phyloP scores from a whole-genome alignment of 2,888 invertebrate species.

The Eurytoma adleriae region DNA sequence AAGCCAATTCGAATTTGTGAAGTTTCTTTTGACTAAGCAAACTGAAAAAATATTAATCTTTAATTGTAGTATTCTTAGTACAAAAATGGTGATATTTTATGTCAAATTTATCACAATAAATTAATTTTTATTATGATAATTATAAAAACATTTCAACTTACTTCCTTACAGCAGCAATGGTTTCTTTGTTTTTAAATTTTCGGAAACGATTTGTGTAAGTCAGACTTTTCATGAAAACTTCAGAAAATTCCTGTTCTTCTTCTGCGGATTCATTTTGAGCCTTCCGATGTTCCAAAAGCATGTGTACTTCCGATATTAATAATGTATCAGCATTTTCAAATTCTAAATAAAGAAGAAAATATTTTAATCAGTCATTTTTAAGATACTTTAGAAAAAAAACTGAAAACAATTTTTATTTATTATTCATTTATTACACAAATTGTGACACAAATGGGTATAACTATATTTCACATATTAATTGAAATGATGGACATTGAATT shows the following conservation, averaged over 20 bases:
- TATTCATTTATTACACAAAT: too few relatives aligned
- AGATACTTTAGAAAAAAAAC: too few relatives aligned
- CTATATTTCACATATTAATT: too few relatives aligned
- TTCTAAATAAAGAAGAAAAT: slow-evolving; percentile 80
- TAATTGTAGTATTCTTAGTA: background rate
- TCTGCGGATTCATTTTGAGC: slow-evolving; percentile 98
- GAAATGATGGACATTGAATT: too few relatives aligned
- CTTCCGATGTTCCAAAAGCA: slow-evolving; percentile 97
- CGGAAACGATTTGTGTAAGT: slow-evolving; percentile 97
- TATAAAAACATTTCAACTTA: slow-evolving; percentile 74
- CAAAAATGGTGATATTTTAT: background rate
- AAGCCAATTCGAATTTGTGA: slow-evolving; percentile 98
- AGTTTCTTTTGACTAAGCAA: slow-evolving; percentile 94
- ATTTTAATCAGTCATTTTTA: slow-evolving; percentile 34
- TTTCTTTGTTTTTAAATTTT: slow-evolving; percentile 98
- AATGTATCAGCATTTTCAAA: slow-evolving; percentile 99
- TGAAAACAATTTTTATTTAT: too few relatives aligned
- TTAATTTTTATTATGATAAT: background rate
- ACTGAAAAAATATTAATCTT: slow-evolving; percentile 77
- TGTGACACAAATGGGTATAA: too few relatives aligned
- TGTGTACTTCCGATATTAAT: slow-evolving; percentile 95
- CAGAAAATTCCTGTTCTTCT: slow-evolving; percentile 98
- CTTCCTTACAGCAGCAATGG: slow-evolving; percentile 97
- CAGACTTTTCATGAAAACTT: slow-evolving; percentile 98
- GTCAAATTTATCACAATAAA: background rate